Base-by-base conservation (phyloP, 1,140 invertebrate species). In the Drosophila kanapiae region DNA sequence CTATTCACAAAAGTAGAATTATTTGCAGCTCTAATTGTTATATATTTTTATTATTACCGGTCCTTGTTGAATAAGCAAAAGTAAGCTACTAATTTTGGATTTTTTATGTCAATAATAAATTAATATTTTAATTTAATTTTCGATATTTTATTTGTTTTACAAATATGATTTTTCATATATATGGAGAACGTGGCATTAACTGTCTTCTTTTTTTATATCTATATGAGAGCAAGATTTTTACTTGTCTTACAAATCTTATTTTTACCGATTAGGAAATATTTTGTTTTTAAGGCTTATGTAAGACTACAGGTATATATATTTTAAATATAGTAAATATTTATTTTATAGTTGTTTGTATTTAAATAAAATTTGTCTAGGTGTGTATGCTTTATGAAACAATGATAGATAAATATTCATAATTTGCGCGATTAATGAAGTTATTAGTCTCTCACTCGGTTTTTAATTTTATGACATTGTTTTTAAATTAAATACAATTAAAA, bases 371-470 rank as follows among this genome's bases (percentile, higher is more conserved):
- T 16, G 45, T 58, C 63, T 70, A 68, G 42, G 67, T 65, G 48
- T 61, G 59, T 61, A 48, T 64, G 45, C 13, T 16, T 71, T 14
- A 72, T 62, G 11, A 49, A 72, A 56, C 42, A 49, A 51, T 59
- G 11, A 42, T 53, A 48, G 11, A 42, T 53, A 48, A 51, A 56
- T 54, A 18, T 70, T 61, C 54, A 42, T 71, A 0, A 18, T 80
- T 76, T 83, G 81, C 59, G 71, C 77, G 51, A 45, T 80, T 47
- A 40, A 68, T 71, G 18, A 64, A 64, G 37, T 62, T 69, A 74
- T 83, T 68, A 82, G 65, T 86, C 82, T 86, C 82, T 86, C 82
- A 86, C 82, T 86, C 82, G 63, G 33, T 13, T 86, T 75, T 79
- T 40, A 75, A 58, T 64, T 29, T 75, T 71, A 75, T 78, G 56